Base-by-base conservation (phyloP, 2,797 vertebrate genomes). In the Poeciliopsis gracilis region DNA sequence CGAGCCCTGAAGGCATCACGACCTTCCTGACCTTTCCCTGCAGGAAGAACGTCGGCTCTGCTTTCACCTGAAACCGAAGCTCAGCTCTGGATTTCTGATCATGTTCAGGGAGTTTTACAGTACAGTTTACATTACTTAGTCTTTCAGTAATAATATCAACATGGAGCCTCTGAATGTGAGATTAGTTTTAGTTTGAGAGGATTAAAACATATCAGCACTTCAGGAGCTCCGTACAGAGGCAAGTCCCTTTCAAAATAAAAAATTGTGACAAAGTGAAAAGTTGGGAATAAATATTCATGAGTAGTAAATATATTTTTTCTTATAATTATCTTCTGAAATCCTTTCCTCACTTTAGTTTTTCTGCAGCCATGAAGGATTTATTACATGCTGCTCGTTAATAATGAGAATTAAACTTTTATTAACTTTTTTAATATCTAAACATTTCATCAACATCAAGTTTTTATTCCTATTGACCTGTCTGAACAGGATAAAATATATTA, bases 11-110 rank as follows among this genome's bases (percentile, higher is more conserved):
- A 66, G 33, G 61, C 61, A 66, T 28, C 61, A 36, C 33, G 61
- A 61, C 20, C 16, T 16, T 61, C 57, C 57, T 28, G 53, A 57
- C 25, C 25, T 6, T 18, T 63, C 30, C 28, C 15, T 63, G 59
- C 61, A 63, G 59, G 59, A 59, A 30, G 15, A 30, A 7, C 30
- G 30, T 63, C 36, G 9, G 36, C 28, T 61, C 28, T 30, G 57
- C 2, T 12, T 28, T 5, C 10, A 15, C 47, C 57, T 33, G 30
- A 38, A 66, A 10, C 61, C 1, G 61, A 30, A 78, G 76, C 78
- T 78, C 79, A 77, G 51, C 55, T 82, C 86, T 53, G 51, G 70
- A 71, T 78, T 25, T n/a, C 20, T 55, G 51, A 47, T 20, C 2
- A 49, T 8, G 18, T 1, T 20, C 47, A 49, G 47, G 20, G 88